Evolutionary conservation across 2,113 vertebrate genomes (phyloP).

Genomic region (Stictonetta naevosa): DNA sequence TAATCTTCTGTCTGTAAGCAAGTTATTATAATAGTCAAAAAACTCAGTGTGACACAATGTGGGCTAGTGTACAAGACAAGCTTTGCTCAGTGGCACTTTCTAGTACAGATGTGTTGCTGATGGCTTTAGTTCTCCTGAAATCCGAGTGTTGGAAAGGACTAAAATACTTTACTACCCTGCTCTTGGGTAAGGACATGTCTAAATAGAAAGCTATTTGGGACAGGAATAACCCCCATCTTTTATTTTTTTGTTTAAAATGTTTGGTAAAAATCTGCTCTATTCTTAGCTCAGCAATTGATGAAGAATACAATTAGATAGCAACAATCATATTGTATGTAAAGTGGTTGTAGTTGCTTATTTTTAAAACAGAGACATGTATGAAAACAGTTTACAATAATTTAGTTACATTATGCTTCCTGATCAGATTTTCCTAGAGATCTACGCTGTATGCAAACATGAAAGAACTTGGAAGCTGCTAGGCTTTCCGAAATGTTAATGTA

Average conservation of each 20-base stretch:
- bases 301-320: neutral
- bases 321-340: neutral
- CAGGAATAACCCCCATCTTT: neutral
- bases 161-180: neutral
- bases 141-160: neutral
- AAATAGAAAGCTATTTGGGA: neutral
- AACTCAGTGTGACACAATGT: neutral
- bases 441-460: neutral
- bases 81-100: neutral
- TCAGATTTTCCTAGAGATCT: neutral
- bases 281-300: neutral
- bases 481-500: conserved; percentile 1
- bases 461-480: neutral
- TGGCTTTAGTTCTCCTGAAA: neutral
- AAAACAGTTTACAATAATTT: neutral
- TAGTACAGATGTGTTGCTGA: neutral
- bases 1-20: neutral
- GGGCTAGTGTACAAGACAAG: neutral
- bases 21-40: neutral
- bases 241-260: neutral
- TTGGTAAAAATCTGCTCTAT: neutral
- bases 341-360: neutral
- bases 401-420: neutral
- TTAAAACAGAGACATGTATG: too few species aligned
- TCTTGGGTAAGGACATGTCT: neutral